phyloP scores from a whole-genome alignment of 2,888 invertebrate species.

The Trilocha varians region DNA sequence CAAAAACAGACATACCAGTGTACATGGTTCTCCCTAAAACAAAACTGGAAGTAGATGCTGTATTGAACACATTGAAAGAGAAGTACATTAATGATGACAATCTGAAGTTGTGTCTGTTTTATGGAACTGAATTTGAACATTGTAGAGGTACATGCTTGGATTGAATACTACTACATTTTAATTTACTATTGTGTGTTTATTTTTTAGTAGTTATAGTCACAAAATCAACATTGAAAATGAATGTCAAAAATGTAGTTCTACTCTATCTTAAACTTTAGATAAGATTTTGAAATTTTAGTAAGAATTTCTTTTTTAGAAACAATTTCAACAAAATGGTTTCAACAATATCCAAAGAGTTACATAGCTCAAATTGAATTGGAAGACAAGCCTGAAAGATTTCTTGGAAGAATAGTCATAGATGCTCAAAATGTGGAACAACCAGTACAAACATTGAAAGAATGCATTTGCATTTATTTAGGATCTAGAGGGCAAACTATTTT shows the following conservation, averaged over 20 bases:
- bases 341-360: slow-evolving; percentile 39
- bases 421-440: slow-evolving; percentile 21
- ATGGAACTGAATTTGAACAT: slow-evolving; percentile 79
- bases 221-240: too few species aligned
- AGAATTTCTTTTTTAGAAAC: slow-evolving; percentile 29
- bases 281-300: neutral
- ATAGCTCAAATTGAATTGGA: slow-evolving; percentile 41
- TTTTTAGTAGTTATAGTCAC: too few species aligned
- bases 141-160: slow-evolving; percentile 58
- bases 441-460: slow-evolving; percentile 57
- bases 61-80: slow-evolving; percentile 21
- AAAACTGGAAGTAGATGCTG: slow-evolving; percentile 63
- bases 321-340: slow-evolving; percentile 37
- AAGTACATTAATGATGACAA: slow-evolving; percentile 37
- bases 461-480: slow-evolving; percentile 78
- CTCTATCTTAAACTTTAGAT: neutral
- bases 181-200: too few species aligned
- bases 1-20: slow-evolving; percentile 83
- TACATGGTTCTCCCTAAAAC: slow-evolving; percentile 80
- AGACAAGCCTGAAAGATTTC: slow-evolving; percentile 33
- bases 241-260: too few species aligned
- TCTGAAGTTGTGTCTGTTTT: slow-evolving; percentile 70
- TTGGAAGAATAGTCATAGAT: slow-evolving; percentile 43
- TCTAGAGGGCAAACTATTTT: slow-evolving; percentile 76
- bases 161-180: neutral